phyloP scores from a whole-genome alignment of 2,888 invertebrate genomes.

The Bhutanitis thaidina region DNA sequence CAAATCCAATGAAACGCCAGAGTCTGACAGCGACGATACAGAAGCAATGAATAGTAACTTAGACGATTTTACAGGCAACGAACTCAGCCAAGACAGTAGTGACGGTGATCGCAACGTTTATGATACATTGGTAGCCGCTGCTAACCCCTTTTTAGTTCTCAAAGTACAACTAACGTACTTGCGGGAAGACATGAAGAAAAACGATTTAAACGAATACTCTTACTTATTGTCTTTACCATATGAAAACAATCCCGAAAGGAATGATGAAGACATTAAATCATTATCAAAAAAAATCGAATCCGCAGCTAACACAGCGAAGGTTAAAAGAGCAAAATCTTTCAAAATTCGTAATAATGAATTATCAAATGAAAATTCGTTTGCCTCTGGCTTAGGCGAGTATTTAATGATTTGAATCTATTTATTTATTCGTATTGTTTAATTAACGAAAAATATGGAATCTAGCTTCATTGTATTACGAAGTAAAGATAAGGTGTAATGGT shows the following conservation, averaged over 20 bases:
- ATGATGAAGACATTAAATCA: slow-evolving; percentile 28
- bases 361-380: slow-evolving; percentile 32
- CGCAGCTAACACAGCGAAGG: slow-evolving; percentile 38
- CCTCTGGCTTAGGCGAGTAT: slow-evolving; percentile 4
- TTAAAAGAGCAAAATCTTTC: slow-evolving; percentile 44
- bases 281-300: slow-evolving; percentile 38
- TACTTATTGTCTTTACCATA: slow-evolving; percentile 27
- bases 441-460: too few species aligned
- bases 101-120: slow-evolving; percentile 37
- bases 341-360: slow-evolving; percentile 32
- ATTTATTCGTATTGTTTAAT: background rate
- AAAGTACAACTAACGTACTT: slow-evolving; percentile 59
- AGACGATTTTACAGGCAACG: slow-evolving; percentile 38
- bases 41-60: slow-evolving; percentile 24
- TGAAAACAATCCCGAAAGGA: slow-evolving; percentile 29
- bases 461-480: too few species aligned
- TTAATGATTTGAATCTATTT: background rate
- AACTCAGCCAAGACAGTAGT: slow-evolving; percentile 37
- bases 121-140: slow-evolving; percentile 40
- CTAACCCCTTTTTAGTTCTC: slow-evolving; percentile 56
- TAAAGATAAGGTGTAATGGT: too few species aligned
- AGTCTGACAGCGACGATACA: slow-evolving; percentile 15
- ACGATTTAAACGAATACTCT: slow-evolving; percentile 28
- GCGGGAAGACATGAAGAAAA: slow-evolving; percentile 39
- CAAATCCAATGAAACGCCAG: slow-evolving; percentile 29